Conservation (phyloP, 2,113 vertebrate genomes). For the Isurus oxyrinchus region DNA sequence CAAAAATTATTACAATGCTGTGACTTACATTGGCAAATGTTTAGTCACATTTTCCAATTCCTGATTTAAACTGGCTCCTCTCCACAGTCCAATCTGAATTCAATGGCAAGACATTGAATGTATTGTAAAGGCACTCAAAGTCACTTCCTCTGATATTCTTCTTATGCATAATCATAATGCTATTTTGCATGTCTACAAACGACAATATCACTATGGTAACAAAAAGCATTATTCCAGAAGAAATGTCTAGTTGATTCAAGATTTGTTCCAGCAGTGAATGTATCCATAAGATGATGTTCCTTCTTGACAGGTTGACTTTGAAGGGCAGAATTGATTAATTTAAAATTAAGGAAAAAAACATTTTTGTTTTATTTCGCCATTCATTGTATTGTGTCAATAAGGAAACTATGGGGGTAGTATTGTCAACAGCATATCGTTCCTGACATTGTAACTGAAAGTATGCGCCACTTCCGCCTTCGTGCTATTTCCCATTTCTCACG, state of each 20-base stretch:
- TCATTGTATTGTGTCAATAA: neutral
- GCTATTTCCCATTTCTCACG: no score
- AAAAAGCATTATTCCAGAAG: neutral
- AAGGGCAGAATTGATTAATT: neutral
- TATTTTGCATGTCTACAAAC: neutral
- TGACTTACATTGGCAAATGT: neutral
- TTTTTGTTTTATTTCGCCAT: neutral
- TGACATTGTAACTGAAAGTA: no score
- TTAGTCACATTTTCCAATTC: neutral
- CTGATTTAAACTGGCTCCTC: neutral
- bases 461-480: no score
- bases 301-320: neutral
- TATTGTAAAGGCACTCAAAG: neutral
- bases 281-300: neutral
- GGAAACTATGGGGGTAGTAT: no score
- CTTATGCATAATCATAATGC: neutral
- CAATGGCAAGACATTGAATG: neutral
- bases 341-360: neutral
- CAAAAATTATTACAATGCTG: neutral
- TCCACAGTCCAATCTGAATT: neutral
- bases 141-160: neutral
- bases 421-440: no score
- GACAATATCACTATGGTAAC: conserved; percentile 13
- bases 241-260: neutral
- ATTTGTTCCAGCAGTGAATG: neutral